Percentiles rank a stretch among this genome's conserved stretches.
phyloP scores from a whole-genome alignment of 2,113 vertebrate genomes.

The Urocynchramus pylzowi region DNA sequence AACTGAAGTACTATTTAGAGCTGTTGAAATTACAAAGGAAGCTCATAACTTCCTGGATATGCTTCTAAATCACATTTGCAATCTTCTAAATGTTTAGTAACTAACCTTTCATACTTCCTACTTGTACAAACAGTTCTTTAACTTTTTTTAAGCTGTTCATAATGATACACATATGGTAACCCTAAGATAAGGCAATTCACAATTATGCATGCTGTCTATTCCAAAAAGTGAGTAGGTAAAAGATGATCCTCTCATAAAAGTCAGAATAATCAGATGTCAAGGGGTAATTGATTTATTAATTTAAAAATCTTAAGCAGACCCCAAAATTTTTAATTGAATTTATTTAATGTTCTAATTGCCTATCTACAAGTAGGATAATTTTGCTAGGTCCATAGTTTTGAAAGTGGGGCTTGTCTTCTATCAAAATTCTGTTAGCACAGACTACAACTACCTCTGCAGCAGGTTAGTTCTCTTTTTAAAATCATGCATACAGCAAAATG shows the following conservation, averaged over 20 bases:
- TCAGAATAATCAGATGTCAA: background rate
- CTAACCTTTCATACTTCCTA: background rate
- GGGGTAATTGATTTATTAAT: background rate
- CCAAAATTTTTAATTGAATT: background rate
- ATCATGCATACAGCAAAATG: background rate
- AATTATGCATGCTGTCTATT: background rate
- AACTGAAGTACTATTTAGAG: background rate
- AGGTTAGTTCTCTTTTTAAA: background rate
- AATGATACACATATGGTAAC: background rate
- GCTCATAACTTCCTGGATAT: background rate
- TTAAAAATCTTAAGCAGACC: background rate
- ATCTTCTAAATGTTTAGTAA: background rate
- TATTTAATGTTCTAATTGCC: background rate
- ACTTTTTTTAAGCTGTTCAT: background rate
- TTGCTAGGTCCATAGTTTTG: background rate
- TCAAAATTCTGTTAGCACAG: background rate
- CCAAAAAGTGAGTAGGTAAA: background rate
- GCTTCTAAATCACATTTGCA: background rate
- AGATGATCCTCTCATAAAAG: background rate
- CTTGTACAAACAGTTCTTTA: background rate
- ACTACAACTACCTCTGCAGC: background rate
- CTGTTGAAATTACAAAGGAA: constrained; percentile 10
- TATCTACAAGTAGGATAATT: background rate
- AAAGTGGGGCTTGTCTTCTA: background rate
- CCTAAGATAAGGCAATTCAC: background rate